Conservation (phyloP, 2,113 vertebrate genomes). For the Glaucomys volans region DNA sequence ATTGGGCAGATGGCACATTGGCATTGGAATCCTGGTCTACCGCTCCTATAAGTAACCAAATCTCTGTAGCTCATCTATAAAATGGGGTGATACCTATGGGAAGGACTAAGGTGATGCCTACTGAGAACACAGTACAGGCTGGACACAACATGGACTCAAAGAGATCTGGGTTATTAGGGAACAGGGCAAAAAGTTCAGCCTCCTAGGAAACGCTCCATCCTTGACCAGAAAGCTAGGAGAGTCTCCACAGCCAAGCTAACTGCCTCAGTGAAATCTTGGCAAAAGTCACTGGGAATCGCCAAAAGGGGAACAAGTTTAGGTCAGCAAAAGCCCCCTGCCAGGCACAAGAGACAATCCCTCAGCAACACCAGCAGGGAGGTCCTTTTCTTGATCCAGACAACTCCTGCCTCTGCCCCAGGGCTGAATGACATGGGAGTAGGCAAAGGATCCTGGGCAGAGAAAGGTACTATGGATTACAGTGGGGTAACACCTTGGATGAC, state of each 20-base stretch:
- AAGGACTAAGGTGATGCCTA: rapidly evolving
- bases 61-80: background rate
- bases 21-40: background rate
- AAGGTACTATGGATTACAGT: background rate
- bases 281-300: background rate
- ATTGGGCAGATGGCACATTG: background rate
- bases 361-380: background rate
- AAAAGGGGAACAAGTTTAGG: too few species aligned
- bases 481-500: rapidly evolving
- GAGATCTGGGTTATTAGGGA: background rate
- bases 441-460: background rate
- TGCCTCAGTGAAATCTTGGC: background rate
- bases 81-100: background rate
- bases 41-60: rapidly evolving
- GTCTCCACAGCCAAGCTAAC: background rate
- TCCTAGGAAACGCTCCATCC: background rate
- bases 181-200: background rate
- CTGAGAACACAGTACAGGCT: background rate
- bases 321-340: background rate
- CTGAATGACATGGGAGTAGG: background rate
- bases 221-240: background rate
- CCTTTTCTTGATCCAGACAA: rapidly evolving
- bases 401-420: background rate
- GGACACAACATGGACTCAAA: background rate
- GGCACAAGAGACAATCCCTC: background rate